phyloP scores from a whole-genome alignment of 2,888 invertebrate species.

The Melanostoma mellinum region DNA sequence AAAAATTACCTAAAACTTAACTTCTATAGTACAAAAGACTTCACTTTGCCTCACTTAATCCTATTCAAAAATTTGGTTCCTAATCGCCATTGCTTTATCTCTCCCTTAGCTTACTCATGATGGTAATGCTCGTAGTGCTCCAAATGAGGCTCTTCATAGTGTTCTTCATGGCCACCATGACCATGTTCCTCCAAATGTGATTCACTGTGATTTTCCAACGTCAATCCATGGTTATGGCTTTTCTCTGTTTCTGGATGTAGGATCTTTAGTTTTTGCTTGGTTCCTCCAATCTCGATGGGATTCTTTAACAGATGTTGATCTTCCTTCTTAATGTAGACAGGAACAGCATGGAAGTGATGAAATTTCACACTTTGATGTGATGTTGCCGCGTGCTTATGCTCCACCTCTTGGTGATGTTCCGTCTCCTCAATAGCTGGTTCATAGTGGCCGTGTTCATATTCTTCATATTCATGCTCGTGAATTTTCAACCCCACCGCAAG shows the following conservation, averaged over 20 bases:
- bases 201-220: slow-evolving; percentile 84
- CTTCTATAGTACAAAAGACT: slow-evolving; percentile 46
- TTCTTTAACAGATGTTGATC: slow-evolving; percentile 86
- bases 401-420: slow-evolving; percentile 84
- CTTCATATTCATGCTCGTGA: slow-evolving; percentile 73
- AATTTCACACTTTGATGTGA: slow-evolving; percentile 88
- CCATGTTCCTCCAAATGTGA: slow-evolving; percentile 79
- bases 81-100: slow-evolving; percentile 7
- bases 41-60: slow-evolving; percentile 24
- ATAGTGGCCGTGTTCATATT: slow-evolving; percentile 77
- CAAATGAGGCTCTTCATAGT: slow-evolving; percentile 79
- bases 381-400: slow-evolving; percentile 87
- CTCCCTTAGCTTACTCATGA: slow-evolving; percentile 69
- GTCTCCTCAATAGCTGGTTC: slow-evolving; percentile 81
- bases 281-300: slow-evolving; percentile 86
- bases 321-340: slow-evolving; percentile 87
- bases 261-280: slow-evolving; percentile 84
- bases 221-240: slow-evolving; percentile 84
- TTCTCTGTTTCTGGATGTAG: slow-evolving; percentile 86
- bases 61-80: slow-evolving; percentile 66
- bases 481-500: slow-evolving; percentile 49
- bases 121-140: slow-evolving; percentile 80
- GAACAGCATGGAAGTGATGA: slow-evolving; percentile 88
- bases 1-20: slow-evolving; percentile 41
- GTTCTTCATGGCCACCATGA: slow-evolving; percentile 69